Base-by-base conservation (phyloP, 2,113 vertebrate genomes). In the Tor tambroides region DNA sequence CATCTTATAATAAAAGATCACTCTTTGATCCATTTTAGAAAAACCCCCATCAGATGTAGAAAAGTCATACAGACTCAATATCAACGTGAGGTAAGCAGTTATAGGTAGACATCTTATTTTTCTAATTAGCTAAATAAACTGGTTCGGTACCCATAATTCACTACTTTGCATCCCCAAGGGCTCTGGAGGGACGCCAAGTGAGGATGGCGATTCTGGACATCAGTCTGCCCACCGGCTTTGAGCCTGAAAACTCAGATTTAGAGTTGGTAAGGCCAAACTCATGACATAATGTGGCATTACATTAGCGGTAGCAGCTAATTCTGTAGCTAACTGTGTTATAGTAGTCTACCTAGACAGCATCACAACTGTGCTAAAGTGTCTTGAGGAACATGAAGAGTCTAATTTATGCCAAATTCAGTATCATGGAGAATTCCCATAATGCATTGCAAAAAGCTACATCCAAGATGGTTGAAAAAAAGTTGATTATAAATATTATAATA, bases 121-220 rank as follows among this genome's bases (percentile, higher is more conserved):
- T 67, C 30, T 67, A 30, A 4, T 3, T 14, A 26, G 49, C 8
- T 49, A 49, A 49, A 2, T 23, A 30, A 19, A 59, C 5, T 65
- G 15, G 8, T 65, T 21, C 4, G 5, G 26, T 63, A 17, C 43
- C 54, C 59, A 85, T 6, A 67, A 54, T 51, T 38, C 11, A 74
- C 17, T 38, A 23, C 1, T 41, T 78, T 80, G 61, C 43, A 9
- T 11, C 38, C 43, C 23, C 35, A 92, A 95, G 95, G 83, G 87
- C 94, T 23, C 76, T 94, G 67, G 93, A 90, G 65, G 88, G 88
- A 46, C 87, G 69, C 28, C 94, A 95, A 61, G 91, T 94, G 61
- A 90, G 94, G 86, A 95, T 95, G 95, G 94, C 91, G 12, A 88
- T 95, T 51, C 85, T 95, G 83, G 95, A 95, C 35, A 88, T 95